Base-by-base conservation (phyloP, 2,888 invertebrate genomes). In the Erannis defoliaria region DNA sequence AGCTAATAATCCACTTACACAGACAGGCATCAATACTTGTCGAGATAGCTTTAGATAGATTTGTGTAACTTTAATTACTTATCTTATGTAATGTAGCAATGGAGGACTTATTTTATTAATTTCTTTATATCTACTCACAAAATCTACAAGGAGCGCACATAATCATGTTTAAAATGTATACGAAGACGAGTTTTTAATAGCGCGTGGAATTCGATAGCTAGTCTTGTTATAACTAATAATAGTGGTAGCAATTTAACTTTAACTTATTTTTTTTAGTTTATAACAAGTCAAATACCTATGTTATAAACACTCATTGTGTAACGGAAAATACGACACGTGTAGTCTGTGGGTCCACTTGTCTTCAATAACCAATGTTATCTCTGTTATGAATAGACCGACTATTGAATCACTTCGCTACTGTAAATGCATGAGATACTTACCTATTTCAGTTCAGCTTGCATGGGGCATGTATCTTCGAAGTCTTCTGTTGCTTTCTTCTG, bases 231-330 rank as follows among this genome's bases (percentile, higher is more conserved):
- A 70, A 66, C 65, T 61, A 50, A 64, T 65, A 65, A 61, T 63
- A 61, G 55, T 68, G 58, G 70, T 64, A 66, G 66, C 66, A 64
- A 71, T 77, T 74, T 68, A 71, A n/a, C n/a, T n/a, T n/a, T n/a
- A n/a, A n/a, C n/a, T n/a, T n/a, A n/a, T n/a, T n/a, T n/a, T n/a
- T n/a, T n/a, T n/a, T n/a, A n/a, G n/a, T n/a, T n/a, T n/a, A n/a
- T n/a, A n/a, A 73, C 74, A 76, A 77, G 76, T 80, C 69, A 74
- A 80, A 80, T 82, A n/a, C n/a, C n/a, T n/a, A 81, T 81, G 80
- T 72, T 74, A 77, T 72, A 81, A 82, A 79, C 78, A 76, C 70
- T 74, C 71, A 73, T 79, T 76, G 77, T 78, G 42, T 56, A 59
- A 57, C 55, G 58, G 57, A 43, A 63, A 73, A 72, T 72, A 75